Evolutionary conservation across 1,140 invertebrate species (phyloP), one percentile per base, ranked within the genome.

Genomic region (Cepaea nemoralis): DNA sequence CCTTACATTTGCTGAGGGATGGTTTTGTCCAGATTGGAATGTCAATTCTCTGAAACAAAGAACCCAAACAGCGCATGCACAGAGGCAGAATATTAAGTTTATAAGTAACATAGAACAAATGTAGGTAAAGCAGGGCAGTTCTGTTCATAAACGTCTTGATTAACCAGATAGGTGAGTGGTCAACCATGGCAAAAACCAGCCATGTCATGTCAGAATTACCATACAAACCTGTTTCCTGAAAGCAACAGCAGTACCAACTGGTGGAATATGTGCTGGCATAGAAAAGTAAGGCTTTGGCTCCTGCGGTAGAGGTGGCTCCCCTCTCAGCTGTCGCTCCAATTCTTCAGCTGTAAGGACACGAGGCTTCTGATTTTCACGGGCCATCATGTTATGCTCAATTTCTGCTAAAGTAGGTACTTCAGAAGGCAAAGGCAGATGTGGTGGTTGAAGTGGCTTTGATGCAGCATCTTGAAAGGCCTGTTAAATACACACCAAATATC

Each of bases 281-380:
- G 80, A 82, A n/a, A 75, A 70, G 39, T 75, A 59, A 0, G n/a
- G 40, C 31, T 55, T 76, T n/a, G 75, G 82, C 19, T 80, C 77
- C 39, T 37, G 55, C 5, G 40, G 1, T 6, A 71, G n/a, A 35
- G 78, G 67, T 14, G 76, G 42, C 67, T 91, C 88, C 10, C 87
- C 88, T 24, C 87, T 82, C 81, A 90, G 74, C 75, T 91, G 86
- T 24, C 89, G 83, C 79, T 92, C 91, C 39, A 92, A 67, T 63
- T 92, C 90, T 77, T 91, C 91, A 6, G 91, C 89, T 0, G 90
- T 91, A 45, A 91, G 83, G 14, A 88, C 87, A 67, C 70, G 83
- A 50, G 78, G 81, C 81, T 77, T 85, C 80, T 82, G 83, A 37
- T 84, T 85, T 40, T 80, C 76, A 22, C 74, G 63, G 77, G 82